Conservation (phyloP, 2,113 vertebrate genomes). For the Oenanthe melanoleuca region DNA sequence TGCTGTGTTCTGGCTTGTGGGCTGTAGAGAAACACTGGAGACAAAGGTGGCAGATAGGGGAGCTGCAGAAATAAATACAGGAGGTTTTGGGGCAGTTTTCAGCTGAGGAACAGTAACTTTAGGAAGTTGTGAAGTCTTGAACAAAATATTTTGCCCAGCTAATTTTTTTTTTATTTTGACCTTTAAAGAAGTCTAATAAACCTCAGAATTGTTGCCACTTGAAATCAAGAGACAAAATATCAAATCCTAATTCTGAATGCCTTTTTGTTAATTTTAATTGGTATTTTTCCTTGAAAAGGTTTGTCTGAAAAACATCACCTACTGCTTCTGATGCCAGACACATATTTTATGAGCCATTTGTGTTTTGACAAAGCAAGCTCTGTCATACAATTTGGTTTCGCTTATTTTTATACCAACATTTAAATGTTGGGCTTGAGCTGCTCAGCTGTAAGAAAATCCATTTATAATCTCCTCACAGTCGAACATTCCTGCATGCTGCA, state of each 20-base stretch:
- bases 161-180: background rate
- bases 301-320: conserved; percentile 2
- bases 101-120: background rate
- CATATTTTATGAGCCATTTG: conserved; percentile 59
- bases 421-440: conserved; percentile 54
- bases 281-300: background rate
- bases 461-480: conserved; percentile 39
- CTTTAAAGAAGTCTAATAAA: background rate
- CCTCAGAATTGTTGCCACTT: background rate
- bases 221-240: background rate
- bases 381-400: conserved; percentile 51
- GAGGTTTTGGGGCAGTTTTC: background rate
- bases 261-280: background rate
- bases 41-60: background rate
- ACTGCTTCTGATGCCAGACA: conserved; percentile 24
- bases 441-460: conserved; percentile 57
- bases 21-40: background rate
- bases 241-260: background rate
- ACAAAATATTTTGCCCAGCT: background rate
- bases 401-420: conserved; percentile 62
- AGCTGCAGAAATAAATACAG: rapidly evolving
- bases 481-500: background rate
- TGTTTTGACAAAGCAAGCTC: conserved; percentile 69
- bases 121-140: background rate
- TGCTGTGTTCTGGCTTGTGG: background rate